Percentiles rank a stretch among this genome's conserved stretches.
These are phyloP conservation scores for Hydropsyche tenuis DNA, from an alignment of 1,140 invertebrate genomes.

Conservation along the genomic window DNA sequence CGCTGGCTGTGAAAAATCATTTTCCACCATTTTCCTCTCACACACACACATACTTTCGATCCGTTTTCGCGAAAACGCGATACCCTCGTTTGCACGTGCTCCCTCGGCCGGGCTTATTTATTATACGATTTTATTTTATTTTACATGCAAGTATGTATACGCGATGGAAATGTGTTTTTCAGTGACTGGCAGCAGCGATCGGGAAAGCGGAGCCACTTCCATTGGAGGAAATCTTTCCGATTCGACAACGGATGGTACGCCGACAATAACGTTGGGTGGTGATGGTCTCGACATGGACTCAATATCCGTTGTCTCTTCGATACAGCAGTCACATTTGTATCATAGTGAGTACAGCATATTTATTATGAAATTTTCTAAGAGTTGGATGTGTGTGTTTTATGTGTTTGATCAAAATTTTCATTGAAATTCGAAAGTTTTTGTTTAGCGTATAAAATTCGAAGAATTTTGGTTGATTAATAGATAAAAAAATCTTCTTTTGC, in stretches of 20 bases:
- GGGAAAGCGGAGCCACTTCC: conserved; percentile 77
- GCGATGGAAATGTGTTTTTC: too few relatives aligned
- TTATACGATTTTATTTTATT: too few relatives aligned
- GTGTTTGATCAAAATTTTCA: too few relatives aligned
- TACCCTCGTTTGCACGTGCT: not conserved
- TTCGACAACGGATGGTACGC: conserved; percentile 77
- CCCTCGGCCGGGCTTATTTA: too few relatives aligned
- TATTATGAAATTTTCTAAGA: too few relatives aligned
- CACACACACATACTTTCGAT: not conserved
- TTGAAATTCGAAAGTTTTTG: too few relatives aligned
- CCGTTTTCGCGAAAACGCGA: conserved; percentile 8
- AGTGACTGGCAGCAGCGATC: conserved; percentile 78
- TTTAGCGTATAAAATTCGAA: too few relatives aligned
- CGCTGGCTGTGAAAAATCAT: conserved; percentile 12
- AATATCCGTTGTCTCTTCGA: conserved; percentile 75
- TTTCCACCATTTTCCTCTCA: not conserved
- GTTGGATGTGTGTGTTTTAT: too few relatives aligned
- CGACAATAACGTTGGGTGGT: conserved; percentile 67
- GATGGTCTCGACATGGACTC: conserved; percentile 76
- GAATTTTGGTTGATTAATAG: too few relatives aligned
- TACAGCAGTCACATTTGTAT: conserved; percentile 77
- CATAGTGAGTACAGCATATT: conserved; percentile 80
- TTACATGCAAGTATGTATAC: too few relatives aligned
- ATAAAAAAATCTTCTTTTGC: too few relatives aligned
- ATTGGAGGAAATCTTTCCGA: conserved; percentile 78